These are phyloP conservation scores for Diplolepis rosae DNA, from an alignment of 2,888 invertebrate species.

Conservation along the genomic window DNA sequence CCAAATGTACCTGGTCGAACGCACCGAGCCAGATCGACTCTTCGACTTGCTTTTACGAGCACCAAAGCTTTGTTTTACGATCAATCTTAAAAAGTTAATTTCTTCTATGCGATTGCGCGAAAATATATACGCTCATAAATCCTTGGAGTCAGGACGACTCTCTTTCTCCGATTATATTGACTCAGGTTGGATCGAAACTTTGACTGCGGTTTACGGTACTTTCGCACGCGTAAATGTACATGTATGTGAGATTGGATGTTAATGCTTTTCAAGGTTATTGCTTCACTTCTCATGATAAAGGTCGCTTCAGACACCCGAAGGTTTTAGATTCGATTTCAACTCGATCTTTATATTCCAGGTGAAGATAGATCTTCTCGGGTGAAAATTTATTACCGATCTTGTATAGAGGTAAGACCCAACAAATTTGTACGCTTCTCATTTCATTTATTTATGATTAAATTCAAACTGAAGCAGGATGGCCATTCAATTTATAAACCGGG, in stretches of 20 bases:
- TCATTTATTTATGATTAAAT: too few relatives aligned
- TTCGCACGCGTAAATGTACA: slow-evolving; percentile 47
- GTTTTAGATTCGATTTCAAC: background rate
- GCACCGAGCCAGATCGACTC: background rate
- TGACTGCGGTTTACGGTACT: slow-evolving; percentile 45
- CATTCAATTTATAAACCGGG: too few relatives aligned
- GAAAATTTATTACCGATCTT: background rate
- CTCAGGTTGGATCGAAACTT: slow-evolving; percentile 33
- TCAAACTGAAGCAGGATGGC: too few relatives aligned
- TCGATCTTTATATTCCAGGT: background rate
- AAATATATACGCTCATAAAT: slow-evolving; percentile 7
- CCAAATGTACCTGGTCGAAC: background rate
- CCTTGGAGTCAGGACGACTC: background rate
- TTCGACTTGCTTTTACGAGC: slow-evolving; percentile 36
- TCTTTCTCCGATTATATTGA: slow-evolving; percentile 42
- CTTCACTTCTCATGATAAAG: slow-evolving; percentile 23
- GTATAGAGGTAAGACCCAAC: too few relatives aligned
- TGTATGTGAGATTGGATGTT: slow-evolving; percentile 36
- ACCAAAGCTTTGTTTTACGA: slow-evolving; percentile 41
- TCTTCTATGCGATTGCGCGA: slow-evolving; percentile 32
- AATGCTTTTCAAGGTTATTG: slow-evolving; percentile 44
- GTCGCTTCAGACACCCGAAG: slow-evolving; percentile 12
- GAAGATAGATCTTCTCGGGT: background rate
- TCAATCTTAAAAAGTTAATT: slow-evolving; percentile 45
- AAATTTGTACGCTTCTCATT: too few relatives aligned